Base-by-base conservation (phyloP, 37 sponge, comb jelly and placozoan genomes). In the Ephydatia muelleri region DNA sequence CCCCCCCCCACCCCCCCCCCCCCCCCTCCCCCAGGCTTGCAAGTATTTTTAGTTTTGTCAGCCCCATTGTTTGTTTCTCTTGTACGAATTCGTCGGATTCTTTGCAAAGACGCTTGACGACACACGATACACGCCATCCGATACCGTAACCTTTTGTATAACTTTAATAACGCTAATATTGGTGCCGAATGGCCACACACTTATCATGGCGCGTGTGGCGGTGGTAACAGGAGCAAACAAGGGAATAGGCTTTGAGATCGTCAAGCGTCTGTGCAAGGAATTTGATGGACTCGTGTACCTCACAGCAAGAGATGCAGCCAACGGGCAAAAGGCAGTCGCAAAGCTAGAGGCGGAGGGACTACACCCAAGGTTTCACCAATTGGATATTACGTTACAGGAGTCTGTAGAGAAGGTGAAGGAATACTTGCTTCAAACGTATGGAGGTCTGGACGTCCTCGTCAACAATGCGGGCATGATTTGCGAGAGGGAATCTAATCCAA, bases 171-270 rank as follows among this genome's bases (percentile, higher is more conserved):
- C n/a, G n/a, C n/a, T n/a, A n/a, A n/a, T n/a, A n/a, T n/a, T n/a
- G n/a, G n/a, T n/a, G n/a, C n/a, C n/a, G n/a, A n/a, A n/a, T n/a
- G n/a, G n/a, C n/a, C n/a, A n/a, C n/a, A n/a, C n/a, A n/a, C n/a
- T n/a, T n/a, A n/a, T n/a, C n/a, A n/a, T 43, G 57, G 57, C 57
- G 57, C 57, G 57, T 57, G 93, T 95, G 16, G 96, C 96, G 13
- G 88, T 95, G 28, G 96, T 97, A 39, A 95, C 95, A 3, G 98
- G 98, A 19, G 79, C 83, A 4, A 97, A 97, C 71, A 97, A 97
- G 49, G 98, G 98, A 0, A 89, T 97, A 68, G 98, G 98, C 0
- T 82, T 90, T 49, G 93, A 89, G 3, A 93, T 97, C 26, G 98
- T 97, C 14, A 49, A 88, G 21, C 43, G 88, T 8, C 92, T 97